Percentiles rank a stretch among this genome's conserved stretches.
These are phyloP conservation scores for Dione juno DNA, from an alignment of 2,888 invertebrate genomes.

Conservation along the genomic window DNA sequence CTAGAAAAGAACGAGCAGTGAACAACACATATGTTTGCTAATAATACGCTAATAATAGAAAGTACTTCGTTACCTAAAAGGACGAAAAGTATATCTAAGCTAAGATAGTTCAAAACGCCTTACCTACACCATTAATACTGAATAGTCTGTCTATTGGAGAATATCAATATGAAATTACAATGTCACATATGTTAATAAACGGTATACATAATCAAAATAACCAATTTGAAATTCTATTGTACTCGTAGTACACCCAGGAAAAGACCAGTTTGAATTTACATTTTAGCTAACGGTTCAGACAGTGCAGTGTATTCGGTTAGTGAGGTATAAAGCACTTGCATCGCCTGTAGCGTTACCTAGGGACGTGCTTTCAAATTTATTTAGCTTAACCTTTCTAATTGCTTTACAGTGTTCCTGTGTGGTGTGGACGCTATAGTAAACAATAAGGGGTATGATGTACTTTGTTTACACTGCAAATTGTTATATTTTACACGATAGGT, in stretches of 20 bases:
- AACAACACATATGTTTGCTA: too few relatives aligned
- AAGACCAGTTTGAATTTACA: constrained; percentile 18
- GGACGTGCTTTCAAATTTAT: constrained; percentile 28
- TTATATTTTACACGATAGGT: background rate
- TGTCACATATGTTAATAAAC: constrained; percentile 10
- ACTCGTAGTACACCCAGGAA: constrained; percentile 11
- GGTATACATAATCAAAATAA: constrained; percentile 17
- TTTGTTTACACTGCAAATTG: constrained; percentile 2
- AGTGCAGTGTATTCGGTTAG: constrained; percentile 16
- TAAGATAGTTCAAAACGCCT: too few relatives aligned
- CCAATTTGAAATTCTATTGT: constrained; percentile 20
- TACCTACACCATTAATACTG: too few relatives aligned
- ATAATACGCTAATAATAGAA: too few relatives aligned
- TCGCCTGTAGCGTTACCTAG: constrained; percentile 26
- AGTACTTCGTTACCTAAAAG: too few relatives aligned
- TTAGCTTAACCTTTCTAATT: constrained; percentile 31
- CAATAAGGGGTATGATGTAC: background rate
- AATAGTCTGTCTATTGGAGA: background rate
- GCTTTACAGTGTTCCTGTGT: constrained; percentile 22
- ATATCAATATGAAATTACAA: background rate
- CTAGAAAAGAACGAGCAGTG: too few relatives aligned
- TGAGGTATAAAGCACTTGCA: constrained; percentile 19
- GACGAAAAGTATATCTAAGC: too few relatives aligned
- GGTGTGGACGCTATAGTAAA: background rate
- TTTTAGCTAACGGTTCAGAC: constrained; percentile 13